Conservation (phyloP, 2,797 vertebrate genomes). For the Cirrhinus molitorella region DNA sequence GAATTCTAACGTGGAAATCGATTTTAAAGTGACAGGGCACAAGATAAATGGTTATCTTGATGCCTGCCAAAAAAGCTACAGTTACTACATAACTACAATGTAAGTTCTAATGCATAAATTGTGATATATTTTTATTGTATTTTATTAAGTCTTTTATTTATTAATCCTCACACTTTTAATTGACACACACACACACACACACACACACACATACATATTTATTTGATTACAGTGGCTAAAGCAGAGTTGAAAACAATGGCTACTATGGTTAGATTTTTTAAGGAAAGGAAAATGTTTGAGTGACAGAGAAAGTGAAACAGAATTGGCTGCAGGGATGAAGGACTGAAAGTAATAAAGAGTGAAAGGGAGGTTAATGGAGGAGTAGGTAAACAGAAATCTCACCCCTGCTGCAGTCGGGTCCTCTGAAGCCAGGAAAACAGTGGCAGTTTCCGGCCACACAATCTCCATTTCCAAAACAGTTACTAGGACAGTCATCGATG, state of each 20-base stretch:
- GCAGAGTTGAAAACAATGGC: not conserved
- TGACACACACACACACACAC: not conserved
- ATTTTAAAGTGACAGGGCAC: not conserved
- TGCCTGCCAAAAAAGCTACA: not conserved
- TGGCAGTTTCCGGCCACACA: conserved; percentile 93
- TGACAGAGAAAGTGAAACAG: not conserved
- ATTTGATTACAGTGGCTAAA: not conserved
- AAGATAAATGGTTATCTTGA: not conserved
- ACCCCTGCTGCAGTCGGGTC: conserved; percentile 96
- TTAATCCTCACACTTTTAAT: not conserved
- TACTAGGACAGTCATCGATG: conserved; percentile 96
- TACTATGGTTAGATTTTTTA: not conserved
- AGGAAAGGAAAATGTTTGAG: not conserved
- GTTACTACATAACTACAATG: not conserved
- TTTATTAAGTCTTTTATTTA: not conserved
- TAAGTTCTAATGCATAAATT: not conserved
- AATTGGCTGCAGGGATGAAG: not conserved
- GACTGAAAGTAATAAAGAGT: not conserved
- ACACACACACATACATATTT: too few species aligned
- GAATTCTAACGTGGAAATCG: not conserved
- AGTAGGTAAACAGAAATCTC: conserved; percentile 60
- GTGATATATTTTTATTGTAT: not conserved
- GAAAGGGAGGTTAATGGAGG: conserved; percentile 7
- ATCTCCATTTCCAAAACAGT: conserved; percentile 97
- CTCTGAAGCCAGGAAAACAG: conserved; percentile 96